Percentiles rank a stretch among this genome's conserved stretches.
Conservation (phyloP, 2,888 invertebrate species). For the Heteromyza rotundicornis region DNA sequence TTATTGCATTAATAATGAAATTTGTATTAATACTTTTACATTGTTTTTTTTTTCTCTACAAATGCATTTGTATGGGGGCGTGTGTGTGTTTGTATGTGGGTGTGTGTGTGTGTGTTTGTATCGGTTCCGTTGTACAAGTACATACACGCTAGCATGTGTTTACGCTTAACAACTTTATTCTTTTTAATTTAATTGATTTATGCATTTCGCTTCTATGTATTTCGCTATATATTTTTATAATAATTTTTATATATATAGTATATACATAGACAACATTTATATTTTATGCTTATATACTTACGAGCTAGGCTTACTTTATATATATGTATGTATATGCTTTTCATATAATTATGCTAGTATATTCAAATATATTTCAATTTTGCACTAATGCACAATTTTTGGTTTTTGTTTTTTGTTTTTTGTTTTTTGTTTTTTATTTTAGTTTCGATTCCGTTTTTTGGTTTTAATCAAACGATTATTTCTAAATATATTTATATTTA, state of each 20-base stretch:
- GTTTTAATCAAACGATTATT: too few species aligned
- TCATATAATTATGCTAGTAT: not conserved
- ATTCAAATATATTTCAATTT: conserved; percentile 10
- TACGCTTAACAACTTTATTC: conserved; percentile 8
- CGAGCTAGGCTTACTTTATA: conserved; percentile 24
- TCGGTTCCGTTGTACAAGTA: conserved; percentile 21
- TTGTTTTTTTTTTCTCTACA: conserved; percentile 21
- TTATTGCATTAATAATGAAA: too few species aligned
- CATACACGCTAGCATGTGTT: conserved; percentile 15
- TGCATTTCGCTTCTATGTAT: not conserved
- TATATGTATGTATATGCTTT: conserved; percentile 5
- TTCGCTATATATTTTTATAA: conserved; percentile 5
- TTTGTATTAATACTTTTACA: conserved; percentile 26
- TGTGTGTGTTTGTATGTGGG: not conserved
- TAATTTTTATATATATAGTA: conserved; percentile 24
- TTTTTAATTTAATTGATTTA: conserved; percentile 9
- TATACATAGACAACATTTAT: conserved; percentile 23
- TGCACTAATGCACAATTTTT: not conserved
- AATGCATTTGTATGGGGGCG: not conserved
- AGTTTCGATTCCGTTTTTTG: not conserved
- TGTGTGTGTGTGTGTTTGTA: conserved; percentile 15
- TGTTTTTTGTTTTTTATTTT: conserved; percentile 14
- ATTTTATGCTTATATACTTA: conserved; percentile 16
- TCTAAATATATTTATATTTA: too few species aligned
- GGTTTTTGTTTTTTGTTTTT: not conserved